Base-by-base conservation (phyloP, 2,113 vertebrate genomes). In the Sisor rabdophorus region DNA sequence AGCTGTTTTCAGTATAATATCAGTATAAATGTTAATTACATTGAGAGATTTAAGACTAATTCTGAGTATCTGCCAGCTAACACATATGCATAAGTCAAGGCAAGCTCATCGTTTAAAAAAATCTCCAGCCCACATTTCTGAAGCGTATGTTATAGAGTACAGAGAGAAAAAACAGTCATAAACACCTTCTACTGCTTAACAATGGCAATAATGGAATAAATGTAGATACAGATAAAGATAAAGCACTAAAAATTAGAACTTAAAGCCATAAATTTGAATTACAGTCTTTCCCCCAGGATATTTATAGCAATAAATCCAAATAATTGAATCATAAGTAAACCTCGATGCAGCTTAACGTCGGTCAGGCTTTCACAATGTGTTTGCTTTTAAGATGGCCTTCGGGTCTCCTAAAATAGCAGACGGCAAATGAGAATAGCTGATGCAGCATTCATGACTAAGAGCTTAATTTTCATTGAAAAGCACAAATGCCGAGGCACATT, bases 381-480 rank as follows among this genome's bases (percentile, higher is more conserved):
- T 40, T 68, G 55, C 59, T 54, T 22, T 74, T 68, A 28, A 8
- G 12, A 30, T 26, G 19, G 24, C 19, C 60, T 72, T 68, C 54
- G 60, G 40, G 12, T 68, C 72, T 44, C 79, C 50, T 44, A 69
- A 69, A 80, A 68, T 56, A 78, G 50, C 82, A 69, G 70, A 73
- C 28, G 22, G 68, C 55, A 69, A 53, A 75, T 58, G 28, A 63
- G 56, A 79, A 81, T 13, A 78, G 80, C 82, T 82, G 80, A 84
- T 70, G 47, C 75, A 67, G 78, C 71, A 0, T 75, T 70, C 36
- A 77, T 64, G 77, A 74, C 36, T 48, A 78, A 59, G 77, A 73
- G 75, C 71, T 78, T 80, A 69, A 75, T 81, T 82, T 85, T 80
- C 73, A 78, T 69, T 78, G 82, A 83, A 78, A 83, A 64, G 53